Evolutionary conservation across 2,113 vertebrate genomes (phyloP), one percentile per base, ranked within the genome.

Genomic region (Anthoscopus minutus): DNA sequence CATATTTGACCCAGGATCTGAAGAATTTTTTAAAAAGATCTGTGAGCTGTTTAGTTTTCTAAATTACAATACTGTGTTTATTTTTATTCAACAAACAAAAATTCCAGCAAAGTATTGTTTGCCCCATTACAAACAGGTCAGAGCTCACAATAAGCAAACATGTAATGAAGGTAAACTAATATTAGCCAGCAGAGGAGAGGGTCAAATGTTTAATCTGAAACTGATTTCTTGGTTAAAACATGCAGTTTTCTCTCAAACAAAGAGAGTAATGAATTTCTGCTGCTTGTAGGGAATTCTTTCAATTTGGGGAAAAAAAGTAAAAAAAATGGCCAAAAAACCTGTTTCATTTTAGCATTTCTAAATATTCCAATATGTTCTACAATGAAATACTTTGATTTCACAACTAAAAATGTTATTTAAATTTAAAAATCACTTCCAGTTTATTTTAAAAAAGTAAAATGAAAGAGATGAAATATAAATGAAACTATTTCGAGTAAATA

Each of bases 21-120:
- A 88, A 92, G 56, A 94, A 60, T 60, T 84, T 78, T 88, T 86
- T 83, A 47, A 27, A 31, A 92, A 84, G 28, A 72, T 88, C 64
- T 81, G 45, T 48, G 53, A 92, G 58, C 23, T 84, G 14, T 86
- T 70, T 78, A 58, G 51, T 78, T 90, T 84, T 71, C 61, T 40
- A 42, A 54, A 81, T 95, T 79, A 54, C 50, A 81, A 20, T 27
- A 76, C 22, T 53, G 8, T 62, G 37, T 67, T 94, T 86, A 81
- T 89, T 87, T 94, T 91, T 89, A 73, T 93, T 81, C 81, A 90
- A 61, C 53, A 77, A 92, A 82, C 64, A 95, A 56, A 71, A 81
- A 81, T 78, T 77, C 64, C 48, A 71, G 35, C 1, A 3, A 44
- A 88, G 44, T 88, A 47, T 77, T 89, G 28, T 92, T 89, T 92